These are phyloP conservation scores for Lysiphlebus fabarum DNA, from an alignment of 1,140 invertebrate species.

Conservation along the genomic window DNA sequence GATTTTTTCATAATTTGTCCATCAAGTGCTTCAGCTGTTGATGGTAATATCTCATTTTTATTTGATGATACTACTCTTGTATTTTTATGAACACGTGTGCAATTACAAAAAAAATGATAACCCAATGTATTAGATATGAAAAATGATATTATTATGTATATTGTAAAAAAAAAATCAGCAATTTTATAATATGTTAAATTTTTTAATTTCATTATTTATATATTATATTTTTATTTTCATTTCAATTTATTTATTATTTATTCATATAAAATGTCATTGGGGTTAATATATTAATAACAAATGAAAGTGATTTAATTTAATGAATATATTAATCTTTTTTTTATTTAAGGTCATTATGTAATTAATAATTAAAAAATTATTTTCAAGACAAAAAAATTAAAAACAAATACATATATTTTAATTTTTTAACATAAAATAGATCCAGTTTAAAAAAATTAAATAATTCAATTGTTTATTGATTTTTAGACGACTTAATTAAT, in stretches of 20 bases:
- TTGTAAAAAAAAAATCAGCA: slow-evolving; percentile 1
- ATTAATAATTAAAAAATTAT: no score
- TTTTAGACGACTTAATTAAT: no score
- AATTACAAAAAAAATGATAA: slow-evolving; percentile 29
- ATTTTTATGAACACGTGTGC: slow-evolving; percentile 21
- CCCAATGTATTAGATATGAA: slow-evolving; percentile 27
- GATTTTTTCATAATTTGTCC: slow-evolving; percentile 16
- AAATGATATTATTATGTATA: slow-evolving; percentile 19
- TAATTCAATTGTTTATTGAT: no score
- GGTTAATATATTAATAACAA: slow-evolving; percentile 6
- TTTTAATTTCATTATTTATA: slow-evolving; percentile 17
- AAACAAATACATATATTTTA: no score
- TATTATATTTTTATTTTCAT: neutral
- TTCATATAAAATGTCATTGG: neutral
- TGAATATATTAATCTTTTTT: no score
- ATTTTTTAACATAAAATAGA: no score
- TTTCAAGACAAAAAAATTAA: no score
- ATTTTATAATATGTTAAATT: neutral
- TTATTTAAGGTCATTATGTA: no score
- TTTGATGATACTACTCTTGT: slow-evolving; percentile 38
- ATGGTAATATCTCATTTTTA: slow-evolving; percentile 45
- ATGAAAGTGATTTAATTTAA: slow-evolving; percentile 9
- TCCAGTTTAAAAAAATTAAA: no score
- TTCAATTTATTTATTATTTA: neutral
- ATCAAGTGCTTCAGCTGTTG: slow-evolving; percentile 48